phyloP scores from a whole-genome alignment of 2,113 vertebrate genomes.

The Pteruthius melanotis region DNA sequence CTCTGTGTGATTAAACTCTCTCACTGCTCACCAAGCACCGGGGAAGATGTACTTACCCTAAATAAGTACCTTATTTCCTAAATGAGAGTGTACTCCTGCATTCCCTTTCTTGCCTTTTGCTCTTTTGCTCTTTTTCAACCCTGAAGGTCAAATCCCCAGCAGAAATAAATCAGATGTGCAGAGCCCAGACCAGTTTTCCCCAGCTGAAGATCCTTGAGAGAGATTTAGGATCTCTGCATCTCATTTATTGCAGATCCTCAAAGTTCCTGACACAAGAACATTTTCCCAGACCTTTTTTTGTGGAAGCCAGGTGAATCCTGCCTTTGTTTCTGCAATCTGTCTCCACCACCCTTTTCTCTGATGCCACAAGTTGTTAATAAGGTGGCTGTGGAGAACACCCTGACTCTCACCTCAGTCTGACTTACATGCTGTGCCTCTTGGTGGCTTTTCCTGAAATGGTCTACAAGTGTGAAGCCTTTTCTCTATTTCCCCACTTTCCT shows the following conservation, averaged over 20 bases:
- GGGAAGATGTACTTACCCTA: neutral
- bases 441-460: neutral
- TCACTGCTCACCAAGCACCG: neutral
- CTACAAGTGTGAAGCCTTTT: neutral
- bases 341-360: neutral
- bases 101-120: neutral
- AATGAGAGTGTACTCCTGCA: neutral
- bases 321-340: neutral
- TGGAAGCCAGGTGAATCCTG: neutral
- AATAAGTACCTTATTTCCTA: fast-evolving
- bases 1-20: neutral
- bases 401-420: neutral
- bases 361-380: neutral
- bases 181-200: neutral
- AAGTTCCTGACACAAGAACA: neutral
- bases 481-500: neutral
- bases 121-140: neutral
- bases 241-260: neutral
- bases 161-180: neutral
- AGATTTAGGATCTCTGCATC: neutral
- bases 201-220: neutral
- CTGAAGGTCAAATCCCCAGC: neutral
- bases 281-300: neutral
- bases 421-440: neutral
- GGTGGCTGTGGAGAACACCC: neutral